Evolutionary conservation across 2,113 vertebrate genomes (phyloP).

Genomic region (Lophotis ruficrista): DNA sequence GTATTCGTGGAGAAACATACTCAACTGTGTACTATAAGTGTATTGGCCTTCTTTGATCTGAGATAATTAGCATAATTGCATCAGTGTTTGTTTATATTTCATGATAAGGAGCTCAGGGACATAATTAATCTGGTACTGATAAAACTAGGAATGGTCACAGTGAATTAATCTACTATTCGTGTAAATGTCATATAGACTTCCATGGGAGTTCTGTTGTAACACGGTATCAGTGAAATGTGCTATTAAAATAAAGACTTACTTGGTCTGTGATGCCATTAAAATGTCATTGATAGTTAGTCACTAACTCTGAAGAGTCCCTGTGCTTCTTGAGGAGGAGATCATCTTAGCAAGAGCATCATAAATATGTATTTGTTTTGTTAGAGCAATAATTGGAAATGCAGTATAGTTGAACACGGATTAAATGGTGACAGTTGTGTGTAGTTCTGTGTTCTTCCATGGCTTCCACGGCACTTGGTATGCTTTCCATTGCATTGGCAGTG

Average conservation of each 20-base stretch:
- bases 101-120: neutral
- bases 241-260: constrained; percentile 28
- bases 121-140: constrained; percentile 56
- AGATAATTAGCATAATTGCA: constrained; percentile 4
- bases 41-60: constrained; percentile 4
- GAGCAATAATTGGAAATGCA: neutral
- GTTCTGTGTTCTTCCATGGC: neutral
- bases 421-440: neutral
- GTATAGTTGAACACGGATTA: neutral
- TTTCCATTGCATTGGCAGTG: neutral
- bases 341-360: neutral
- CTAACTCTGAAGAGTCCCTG: neutral
- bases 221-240: neutral
- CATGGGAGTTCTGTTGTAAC: constrained; percentile 10
- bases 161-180: constrained; percentile 18
- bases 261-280: constrained; percentile 6
- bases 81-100: neutral
- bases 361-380: neutral
- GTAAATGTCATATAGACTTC: neutral
- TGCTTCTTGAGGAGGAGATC: neutral
- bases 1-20: neutral
- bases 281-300: neutral
- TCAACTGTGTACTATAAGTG: neutral
- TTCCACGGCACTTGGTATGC: neutral
- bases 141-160: constrained; percentile 16